Base-by-base conservation (phyloP, 2,797 vertebrate species). In the Manis pentadactyla region DNA sequence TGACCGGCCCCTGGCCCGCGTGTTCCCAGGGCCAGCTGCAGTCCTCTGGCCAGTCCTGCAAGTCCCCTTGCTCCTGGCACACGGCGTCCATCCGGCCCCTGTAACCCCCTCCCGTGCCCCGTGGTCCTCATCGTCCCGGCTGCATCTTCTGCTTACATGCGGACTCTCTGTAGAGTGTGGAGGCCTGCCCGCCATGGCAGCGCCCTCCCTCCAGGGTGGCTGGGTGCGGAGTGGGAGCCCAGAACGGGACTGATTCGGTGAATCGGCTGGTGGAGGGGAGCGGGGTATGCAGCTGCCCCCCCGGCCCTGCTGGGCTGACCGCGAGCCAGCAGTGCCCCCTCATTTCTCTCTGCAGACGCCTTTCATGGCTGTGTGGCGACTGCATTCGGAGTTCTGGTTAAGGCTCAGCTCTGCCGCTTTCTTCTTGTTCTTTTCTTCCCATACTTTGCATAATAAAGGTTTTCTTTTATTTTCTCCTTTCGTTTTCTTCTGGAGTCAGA, bases 361-460 rank as follows among this genome's bases (percentile, higher is more conserved):
- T 9, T 29, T 88, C 68, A 94, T 71, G 87, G 93, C 88, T 96
- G 90, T 77, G 66, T 75, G 73, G 68, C 64, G 9, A 31, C 84
- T 71, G 51, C 57, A 85, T 87, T 95, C 82, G 87, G 49, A 78
- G 63, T 95, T 95, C 93, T 46, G 90, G 92, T 64, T 37, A 37
- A 97, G 92, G 83, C 88, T 75, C 83, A 77, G 34, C 29, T 19
- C 83, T 49, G 25, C 29, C 12, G 71, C 93, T 83, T 87, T 94
- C 79, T 94, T 90, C 88, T 87, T 63, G 27, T 89, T 61, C 92
- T 85, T 92, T 75, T 94, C 82, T 94, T 59, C 92, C 91, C 89
- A 63, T 83, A 63, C 86, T 97, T 97, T 97, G 81, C 97, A 97
- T 97, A 93, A 97, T 96, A 97, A 97, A 97, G 91, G 66, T 94